Base-by-base conservation (phyloP, 1,140 invertebrate species). In the Coptotermes formosanus region DNA sequence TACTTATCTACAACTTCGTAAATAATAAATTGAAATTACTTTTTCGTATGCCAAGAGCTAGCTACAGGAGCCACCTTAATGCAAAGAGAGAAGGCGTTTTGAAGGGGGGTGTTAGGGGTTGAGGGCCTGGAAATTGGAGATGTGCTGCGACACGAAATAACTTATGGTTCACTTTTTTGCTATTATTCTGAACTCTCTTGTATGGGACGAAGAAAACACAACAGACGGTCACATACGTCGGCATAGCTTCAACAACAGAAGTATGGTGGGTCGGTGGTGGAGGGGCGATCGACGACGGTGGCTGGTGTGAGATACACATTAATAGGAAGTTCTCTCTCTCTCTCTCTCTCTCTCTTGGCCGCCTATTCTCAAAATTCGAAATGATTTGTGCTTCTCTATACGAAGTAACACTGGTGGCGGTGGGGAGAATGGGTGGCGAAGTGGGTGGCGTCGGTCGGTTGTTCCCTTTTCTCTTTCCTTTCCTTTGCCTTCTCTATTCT, bases 311-410 rank as follows among this genome's bases (percentile, higher is more conserved):
- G 85, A 85, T 83, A 83, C 84, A 82, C 86, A 87, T 87, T 87
- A 87, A 87, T 87, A 85, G 52, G 44, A 86, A 52, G 45, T 21
- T 30, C 45, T 84, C 16, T 82, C 82, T 84, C 82, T 83, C n/a
- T 43, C 82, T 82, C 52, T 82, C 82, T 84, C 82, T 83, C n/a
- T 43, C 82, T 82, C 52, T 38, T 38, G 21, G 82, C 85, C 84
- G 83, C 87, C 85, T 59, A 87, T 84, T 87, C 87, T 87, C 87
- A 85, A 87, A 87, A 87, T 87, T 87, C 85, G 85, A 85, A 87
- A 87, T 87, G 87, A 87, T 87, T 87, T 87, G 87, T 87, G 87
- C 86, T 59, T 23, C 86, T 84, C 64, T 85, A 59, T 85, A 44
- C 85, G 85, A 64, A 82, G 52, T 30, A 30, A 52, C 44, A 84